These are phyloP conservation scores for Aricia agestis DNA, from an alignment of 1,140 invertebrate genomes.

Conservation along the genomic window DNA sequence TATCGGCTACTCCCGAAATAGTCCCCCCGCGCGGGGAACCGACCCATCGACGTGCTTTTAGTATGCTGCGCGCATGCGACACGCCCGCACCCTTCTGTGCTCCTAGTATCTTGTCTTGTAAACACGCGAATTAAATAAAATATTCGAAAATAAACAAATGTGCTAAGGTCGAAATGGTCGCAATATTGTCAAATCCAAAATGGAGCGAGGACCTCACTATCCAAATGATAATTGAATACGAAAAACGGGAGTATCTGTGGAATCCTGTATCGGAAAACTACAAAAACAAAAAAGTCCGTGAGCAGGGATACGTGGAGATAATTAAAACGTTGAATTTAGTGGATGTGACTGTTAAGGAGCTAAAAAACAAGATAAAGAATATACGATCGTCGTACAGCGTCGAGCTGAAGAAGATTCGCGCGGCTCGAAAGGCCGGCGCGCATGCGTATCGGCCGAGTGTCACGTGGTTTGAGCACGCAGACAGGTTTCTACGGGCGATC, in stretches of 20 bases:
- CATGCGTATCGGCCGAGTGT: constrained; percentile 73
- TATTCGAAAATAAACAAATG: constrained; percentile 34
- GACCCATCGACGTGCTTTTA: constrained; percentile 74
- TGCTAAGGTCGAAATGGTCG: constrained; percentile 61
- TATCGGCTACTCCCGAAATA: constrained; percentile 73
- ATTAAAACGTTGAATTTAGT: constrained; percentile 66
- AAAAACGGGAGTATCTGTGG: constrained; percentile 70
- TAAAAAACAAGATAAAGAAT: constrained; percentile 74
- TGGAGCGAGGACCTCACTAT: constrained; percentile 73
- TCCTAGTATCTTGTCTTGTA: constrained; percentile 48
- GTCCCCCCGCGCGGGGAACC: constrained; percentile 60
- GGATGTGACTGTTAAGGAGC: constrained; percentile 68
- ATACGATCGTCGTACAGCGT: constrained; percentile 72
- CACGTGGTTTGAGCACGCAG: constrained; percentile 75
- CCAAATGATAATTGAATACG: constrained; percentile 71
- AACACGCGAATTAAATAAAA: constrained; percentile 44
- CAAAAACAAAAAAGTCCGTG: constrained; percentile 71
- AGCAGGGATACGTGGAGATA: constrained; percentile 69
- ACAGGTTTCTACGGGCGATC: constrained; percentile 74
- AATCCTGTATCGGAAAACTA: constrained; percentile 69
- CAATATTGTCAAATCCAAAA: constrained; percentile 68
- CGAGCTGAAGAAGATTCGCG: constrained; percentile 73
- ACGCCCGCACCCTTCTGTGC: constrained; percentile 70
- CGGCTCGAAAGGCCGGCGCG: constrained; percentile 67
- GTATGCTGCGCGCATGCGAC: constrained; percentile 75